Conservation (phyloP, 1,140 invertebrate species). For the Cydia pomonella region DNA sequence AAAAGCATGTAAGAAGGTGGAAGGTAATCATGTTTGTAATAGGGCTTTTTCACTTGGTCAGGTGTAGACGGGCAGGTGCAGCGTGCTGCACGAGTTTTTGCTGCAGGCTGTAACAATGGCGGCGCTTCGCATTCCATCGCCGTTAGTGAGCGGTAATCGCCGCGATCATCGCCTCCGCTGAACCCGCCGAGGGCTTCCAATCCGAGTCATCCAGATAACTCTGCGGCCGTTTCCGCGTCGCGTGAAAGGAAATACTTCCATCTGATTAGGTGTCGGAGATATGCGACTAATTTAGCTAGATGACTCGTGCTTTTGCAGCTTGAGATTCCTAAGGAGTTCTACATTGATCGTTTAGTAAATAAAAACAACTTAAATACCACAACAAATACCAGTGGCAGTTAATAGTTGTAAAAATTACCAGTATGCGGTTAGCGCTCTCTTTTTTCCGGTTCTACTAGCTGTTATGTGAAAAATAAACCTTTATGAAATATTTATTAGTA, state of each 20-base stretch:
- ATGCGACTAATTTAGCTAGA: background rate
- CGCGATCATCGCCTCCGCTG: slow-evolving; percentile 45
- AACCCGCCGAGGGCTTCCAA: slow-evolving; percentile 38
- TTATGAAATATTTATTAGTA: slow-evolving; percentile 18
- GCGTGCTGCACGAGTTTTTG: slow-evolving; percentile 56
- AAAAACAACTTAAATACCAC: background rate
- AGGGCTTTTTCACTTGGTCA: background rate
- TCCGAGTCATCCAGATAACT: slow-evolving; percentile 18
- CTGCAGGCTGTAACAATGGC: slow-evolving; percentile 67
- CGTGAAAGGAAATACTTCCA: slow-evolving; percentile 19
- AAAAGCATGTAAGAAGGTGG: background rate
- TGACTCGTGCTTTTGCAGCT: slow-evolving; percentile 2
- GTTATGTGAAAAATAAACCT: slow-evolving; percentile 16
- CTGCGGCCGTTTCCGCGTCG: slow-evolving; percentile 11
- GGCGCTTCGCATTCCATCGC: slow-evolving; percentile 64
- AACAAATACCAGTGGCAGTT: background rate
- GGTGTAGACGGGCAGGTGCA: slow-evolving; percentile 41
- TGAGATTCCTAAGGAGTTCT: background rate
- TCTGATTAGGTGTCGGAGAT: slow-evolving; percentile 19
- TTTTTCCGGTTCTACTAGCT: background rate
- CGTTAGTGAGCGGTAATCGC: slow-evolving; percentile 64
- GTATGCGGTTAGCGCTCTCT: background rate
- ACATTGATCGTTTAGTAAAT: background rate
- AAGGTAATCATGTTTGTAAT: background rate
- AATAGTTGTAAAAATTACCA: background rate